phyloP scores from a whole-genome alignment of 1,140 invertebrate species.

The Heterodera carotae region DNA sequence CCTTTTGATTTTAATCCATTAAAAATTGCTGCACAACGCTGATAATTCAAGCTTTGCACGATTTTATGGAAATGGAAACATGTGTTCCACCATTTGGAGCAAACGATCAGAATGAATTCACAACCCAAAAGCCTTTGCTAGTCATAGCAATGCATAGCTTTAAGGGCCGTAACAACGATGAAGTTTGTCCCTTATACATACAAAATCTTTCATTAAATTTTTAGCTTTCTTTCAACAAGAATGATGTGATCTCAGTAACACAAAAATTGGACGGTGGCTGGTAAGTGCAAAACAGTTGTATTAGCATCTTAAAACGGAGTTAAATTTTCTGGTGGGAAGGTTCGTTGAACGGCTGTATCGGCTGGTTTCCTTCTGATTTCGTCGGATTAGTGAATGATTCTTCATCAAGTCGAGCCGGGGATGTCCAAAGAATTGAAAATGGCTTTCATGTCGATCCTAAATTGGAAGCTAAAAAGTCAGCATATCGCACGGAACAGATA shows the following conservation, averaged over 20 bases:
- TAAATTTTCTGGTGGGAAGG: conserved; percentile 89
- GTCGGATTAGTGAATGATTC: conserved; percentile 71
- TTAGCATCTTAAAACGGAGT: neutral
- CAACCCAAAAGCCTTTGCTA: neutral
- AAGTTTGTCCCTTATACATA: conserved; percentile 71
- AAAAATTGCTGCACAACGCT: no score
- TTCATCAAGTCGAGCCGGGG: neutral
- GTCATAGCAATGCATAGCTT: conserved; percentile 82
- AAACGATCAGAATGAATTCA: neutral
- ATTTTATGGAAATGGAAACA: no score
- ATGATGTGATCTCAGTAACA: conserved; percentile 92
- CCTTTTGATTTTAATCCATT: no score
- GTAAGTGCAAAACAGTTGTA: neutral
- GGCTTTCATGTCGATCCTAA: conserved; percentile 1
- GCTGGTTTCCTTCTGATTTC: conserved; percentile 98
- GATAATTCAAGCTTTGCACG: no score
- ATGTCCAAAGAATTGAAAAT: conserved; percentile 15
- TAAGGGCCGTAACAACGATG: conserved; percentile 93
- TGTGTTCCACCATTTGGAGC: no score
- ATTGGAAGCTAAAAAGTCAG: conserved; percentile 24
- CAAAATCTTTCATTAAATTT: conserved; percentile 56
- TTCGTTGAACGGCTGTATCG: conserved; percentile 86
- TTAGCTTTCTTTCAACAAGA: conserved; percentile 90
- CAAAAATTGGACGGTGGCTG: conserved; percentile 86
- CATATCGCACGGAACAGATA: conserved; percentile 42